These are phyloP conservation scores for Limnephilus lunatus DNA, from an alignment of 2,888 invertebrate species.

Conservation along the genomic window DNA sequence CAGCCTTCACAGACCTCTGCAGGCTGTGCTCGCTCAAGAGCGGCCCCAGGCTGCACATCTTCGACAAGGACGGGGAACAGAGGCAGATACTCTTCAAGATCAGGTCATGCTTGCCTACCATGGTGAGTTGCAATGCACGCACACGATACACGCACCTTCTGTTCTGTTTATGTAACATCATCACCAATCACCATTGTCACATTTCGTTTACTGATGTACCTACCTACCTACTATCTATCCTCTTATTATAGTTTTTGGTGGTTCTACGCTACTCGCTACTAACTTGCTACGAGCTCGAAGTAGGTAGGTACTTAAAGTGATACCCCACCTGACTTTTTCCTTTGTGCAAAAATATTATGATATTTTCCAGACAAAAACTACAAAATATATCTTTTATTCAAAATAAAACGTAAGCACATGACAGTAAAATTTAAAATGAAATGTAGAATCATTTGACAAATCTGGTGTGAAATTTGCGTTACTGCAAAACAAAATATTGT, in stretches of 20 bases:
- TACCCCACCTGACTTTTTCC: neutral
- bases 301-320: neutral
- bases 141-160: neutral
- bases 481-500: neutral
- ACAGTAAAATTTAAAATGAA: neutral
- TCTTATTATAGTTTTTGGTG: neutral
- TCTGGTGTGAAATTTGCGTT: neutral
- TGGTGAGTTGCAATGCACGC: constrained; percentile 75
- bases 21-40: constrained; percentile 84
- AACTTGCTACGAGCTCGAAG: neutral
- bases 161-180: neutral
- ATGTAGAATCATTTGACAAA: neutral
- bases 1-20: constrained; percentile 83
- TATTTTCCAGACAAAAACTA: neutral
- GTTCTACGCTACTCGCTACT: neutral
- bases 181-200: neutral
- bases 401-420: neutral
- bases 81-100: constrained; percentile 84
- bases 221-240: neutral
- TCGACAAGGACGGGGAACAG: constrained; percentile 85
- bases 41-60: constrained; percentile 83
- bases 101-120: constrained; percentile 82
- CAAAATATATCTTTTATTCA: neutral
- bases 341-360: neutral
- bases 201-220: neutral